Evolutionary conservation across 2,113 vertebrate genomes (phyloP).

Genomic region (Calidris pygmaea): DNA sequence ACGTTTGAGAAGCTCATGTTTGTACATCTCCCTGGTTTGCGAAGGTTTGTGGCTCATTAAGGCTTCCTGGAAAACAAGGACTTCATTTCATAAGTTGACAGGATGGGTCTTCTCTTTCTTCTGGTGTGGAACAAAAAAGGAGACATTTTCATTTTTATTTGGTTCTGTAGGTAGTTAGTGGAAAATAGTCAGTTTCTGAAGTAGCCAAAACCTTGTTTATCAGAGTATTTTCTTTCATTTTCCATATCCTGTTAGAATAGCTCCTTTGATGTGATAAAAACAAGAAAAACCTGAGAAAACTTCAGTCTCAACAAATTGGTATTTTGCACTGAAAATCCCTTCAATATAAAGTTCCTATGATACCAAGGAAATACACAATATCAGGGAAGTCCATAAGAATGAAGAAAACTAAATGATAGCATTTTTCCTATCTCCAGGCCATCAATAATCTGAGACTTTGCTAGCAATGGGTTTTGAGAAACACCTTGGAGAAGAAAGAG

Average conservation of each 20-base stretch:
- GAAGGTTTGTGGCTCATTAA: neutral
- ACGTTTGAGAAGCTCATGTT: neutral
- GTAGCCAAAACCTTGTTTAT: neutral
- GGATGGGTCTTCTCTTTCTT: neutral
- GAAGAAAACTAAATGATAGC: neutral
- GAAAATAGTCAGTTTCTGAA: neutral
- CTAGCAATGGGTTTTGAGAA: neutral
- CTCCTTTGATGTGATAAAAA: neutral
- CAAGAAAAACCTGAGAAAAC: neutral
- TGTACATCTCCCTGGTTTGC: neutral
- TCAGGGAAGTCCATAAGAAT: neutral
- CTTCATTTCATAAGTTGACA: neutral
- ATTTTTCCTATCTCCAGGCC: neutral
- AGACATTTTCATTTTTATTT: neutral
- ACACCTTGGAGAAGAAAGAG: neutral
- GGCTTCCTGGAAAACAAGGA: neutral
- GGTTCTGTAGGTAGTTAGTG: neutral
- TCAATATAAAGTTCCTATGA: neutral
- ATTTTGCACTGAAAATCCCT: neutral
- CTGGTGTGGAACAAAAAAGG: neutral
- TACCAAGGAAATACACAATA: neutral
- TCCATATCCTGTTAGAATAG: neutral
- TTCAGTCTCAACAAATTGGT: neutral
- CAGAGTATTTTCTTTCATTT: conserved; percentile 20
- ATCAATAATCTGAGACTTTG: neutral